phyloP scores from a whole-genome alignment of 1,140 invertebrate species.

The Panagrolaimus sp. region DNA sequence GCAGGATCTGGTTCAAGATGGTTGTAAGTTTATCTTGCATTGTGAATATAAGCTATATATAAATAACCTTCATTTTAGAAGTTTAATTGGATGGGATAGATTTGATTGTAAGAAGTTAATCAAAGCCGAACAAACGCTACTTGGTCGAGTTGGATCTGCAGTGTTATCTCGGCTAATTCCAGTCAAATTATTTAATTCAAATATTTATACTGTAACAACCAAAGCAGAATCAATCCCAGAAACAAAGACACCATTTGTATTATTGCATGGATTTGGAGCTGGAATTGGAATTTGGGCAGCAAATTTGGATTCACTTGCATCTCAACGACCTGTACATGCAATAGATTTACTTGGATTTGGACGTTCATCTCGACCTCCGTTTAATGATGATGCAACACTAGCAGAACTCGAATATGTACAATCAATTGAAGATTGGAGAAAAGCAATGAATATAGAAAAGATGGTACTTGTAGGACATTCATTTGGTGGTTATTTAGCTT shows the following conservation, averaged over 20 bases:
- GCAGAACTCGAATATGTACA: slow-evolving; percentile 82
- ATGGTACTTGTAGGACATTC: slow-evolving; percentile 88
- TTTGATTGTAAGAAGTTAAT: slow-evolving; percentile 13
- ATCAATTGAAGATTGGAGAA: slow-evolving; percentile 87
- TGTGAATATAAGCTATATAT: neutral
- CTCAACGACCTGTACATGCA: slow-evolving; percentile 80
- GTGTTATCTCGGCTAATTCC: slow-evolving; percentile 23
- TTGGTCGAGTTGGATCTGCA: slow-evolving; percentile 18
- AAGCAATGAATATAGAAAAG: slow-evolving; percentile 77
- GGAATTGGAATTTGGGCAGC: slow-evolving; percentile 66
- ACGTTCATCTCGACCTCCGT: slow-evolving; percentile 77
- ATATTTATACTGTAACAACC: slow-evolving; percentile 41
- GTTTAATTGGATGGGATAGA: neutral
- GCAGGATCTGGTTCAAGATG: neutral
- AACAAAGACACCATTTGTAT: slow-evolving; percentile 64
- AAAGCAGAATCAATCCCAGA: slow-evolving; percentile 21
- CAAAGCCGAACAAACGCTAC: slow-evolving; percentile 26
- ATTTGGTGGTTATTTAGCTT: slow-evolving; percentile 77
- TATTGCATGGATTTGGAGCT: slow-evolving; percentile 88
- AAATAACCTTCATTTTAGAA: neutral
- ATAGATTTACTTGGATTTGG: slow-evolving; percentile 88
- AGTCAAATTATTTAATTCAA: slow-evolving; percentile 43
- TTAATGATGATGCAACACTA: slow-evolving; percentile 71
- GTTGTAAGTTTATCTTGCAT: neutral
- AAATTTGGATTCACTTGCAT: slow-evolving; percentile 70